These are phyloP conservation scores for Mormyrus lacerda DNA, from an alignment of 2,113 vertebrate genomes.

Conservation along the genomic window DNA sequence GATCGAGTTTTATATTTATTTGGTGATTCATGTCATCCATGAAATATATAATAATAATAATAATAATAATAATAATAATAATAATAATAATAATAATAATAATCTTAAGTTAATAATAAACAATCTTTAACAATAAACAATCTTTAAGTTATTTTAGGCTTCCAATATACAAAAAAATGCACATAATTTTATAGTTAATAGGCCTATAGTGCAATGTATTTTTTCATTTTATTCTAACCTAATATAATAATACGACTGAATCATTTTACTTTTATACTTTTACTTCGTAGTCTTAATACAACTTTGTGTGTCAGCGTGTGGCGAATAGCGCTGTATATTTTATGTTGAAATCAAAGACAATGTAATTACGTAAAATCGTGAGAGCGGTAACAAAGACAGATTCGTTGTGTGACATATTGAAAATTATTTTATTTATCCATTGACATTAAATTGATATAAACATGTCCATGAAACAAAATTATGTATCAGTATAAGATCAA, in stretches of 20 bases:
- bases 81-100: background rate
- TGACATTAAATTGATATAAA: slow-evolving; percentile 87
- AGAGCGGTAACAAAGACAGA: slow-evolving; percentile 36
- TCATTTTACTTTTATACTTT: background rate
- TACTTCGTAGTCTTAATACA: background rate
- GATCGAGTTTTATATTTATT: background rate
- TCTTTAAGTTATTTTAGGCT: background rate
- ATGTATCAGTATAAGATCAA: slow-evolving; percentile 74
- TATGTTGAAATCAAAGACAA: background rate
- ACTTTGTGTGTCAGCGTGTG: background rate
- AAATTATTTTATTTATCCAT: slow-evolving; percentile 88
- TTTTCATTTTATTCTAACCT: background rate
- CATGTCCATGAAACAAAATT: slow-evolving; percentile 79
- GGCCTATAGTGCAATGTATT: background rate
- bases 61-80: background rate
- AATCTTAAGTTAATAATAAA: background rate
- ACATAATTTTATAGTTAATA: background rate
- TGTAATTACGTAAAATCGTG: background rate
- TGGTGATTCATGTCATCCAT: background rate
- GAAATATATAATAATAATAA: background rate
- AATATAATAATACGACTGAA: background rate
- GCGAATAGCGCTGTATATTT: background rate
- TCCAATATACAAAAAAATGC: background rate
- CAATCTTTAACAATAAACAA: background rate
- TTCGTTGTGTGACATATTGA: slow-evolving; percentile 71